Evolutionary conservation across 2,113 vertebrate genomes (phyloP), one percentile per base, ranked within the genome.

Genomic region (Percina caprodes): DNA sequence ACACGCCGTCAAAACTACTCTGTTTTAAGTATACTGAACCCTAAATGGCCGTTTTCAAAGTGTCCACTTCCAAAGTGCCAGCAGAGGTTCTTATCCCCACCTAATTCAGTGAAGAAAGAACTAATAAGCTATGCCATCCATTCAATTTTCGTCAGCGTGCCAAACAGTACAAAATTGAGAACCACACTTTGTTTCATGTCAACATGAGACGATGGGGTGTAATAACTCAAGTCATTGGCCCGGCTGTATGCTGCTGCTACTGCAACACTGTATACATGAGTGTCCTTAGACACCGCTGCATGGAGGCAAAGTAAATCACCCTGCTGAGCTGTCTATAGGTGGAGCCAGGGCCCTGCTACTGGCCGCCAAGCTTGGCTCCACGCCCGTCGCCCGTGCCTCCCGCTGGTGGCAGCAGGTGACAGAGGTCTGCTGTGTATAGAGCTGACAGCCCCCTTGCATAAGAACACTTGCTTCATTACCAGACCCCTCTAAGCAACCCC

Each of bases 401-500:
- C 77, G 80, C 90, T 88, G 92, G 90, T 89, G 86, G 85, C 92
- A 87, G 90, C 93, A 93, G 93, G 93, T 95, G 94, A 94, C 92
- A 93, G 94, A 94, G 88, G 91, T 92, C 92, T 91, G 91, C 89
- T 90, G 89, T 94, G 84, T 93, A 85, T 72, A 30, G 80, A 86
- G 85, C 84, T 91, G 92, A 90, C 90, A 90, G 84, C 79, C 82
- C 77, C 86, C 83, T 73, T 56, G 62, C 90, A 79, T 52, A 86
- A 86, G 91, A 91, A 90, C 91, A 92, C 88, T 92, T 92, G 88
- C 87, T 93, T 94, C 91, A 93, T 93, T 93, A 90, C 86, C 80
- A 74, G 60, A 51, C 49, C 51, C 42, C 65, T 80, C 30, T 60
- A 51, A 11, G 18, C 15, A 16, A 68, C 39, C 18, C 16, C 51